Base-by-base conservation (phyloP, 2,888 invertebrate species). In the Nomada hirtipes region DNA sequence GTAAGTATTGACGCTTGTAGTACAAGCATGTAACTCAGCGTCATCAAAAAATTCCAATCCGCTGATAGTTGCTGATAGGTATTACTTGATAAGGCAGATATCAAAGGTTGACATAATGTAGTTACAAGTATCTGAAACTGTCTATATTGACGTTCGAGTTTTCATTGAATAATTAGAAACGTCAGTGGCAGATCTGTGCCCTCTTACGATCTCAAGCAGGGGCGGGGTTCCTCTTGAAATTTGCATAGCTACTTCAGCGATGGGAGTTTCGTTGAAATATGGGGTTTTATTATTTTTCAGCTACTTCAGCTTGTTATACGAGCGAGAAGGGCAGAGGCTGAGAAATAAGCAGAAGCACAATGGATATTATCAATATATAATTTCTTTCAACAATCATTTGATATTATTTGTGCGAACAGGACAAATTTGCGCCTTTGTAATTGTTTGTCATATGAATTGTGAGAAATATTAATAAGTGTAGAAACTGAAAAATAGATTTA, bases 101-200 rank as follows among this genome's bases (percentile, higher is more conserved):
- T 69, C 61, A 64, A 59, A 64, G 44, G 60, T 57, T 64, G 67
- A 75, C 61, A 79, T 73, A 81, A 84, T 82, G 67, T 82, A 72
- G 47, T 64, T 70, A 72, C 64, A 60, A 74, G 81, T 65, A 74
- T 70, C 81, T 83, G 57, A 52, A 83, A 64, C 76, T 76, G 82
- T 85, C 79, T 77, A 81, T 82, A 71, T 53, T 67, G 70, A 72
- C 82, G 85, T 85, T 88, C 86, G 81, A 86, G 88, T 88, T 90
- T 89, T 90, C 89, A 88, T 90, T 89, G 88, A 90, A 91, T 91
- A 91, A 91, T 91, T 91, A 91, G 91, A 91, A 91, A 91, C 89
- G 91, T 91, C 91, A 91, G 87, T 85, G 76, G 89, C 91, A 91
- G 91, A 86, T 83, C 84, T 79, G 83, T 75, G 70, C 76, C 77